Conservation (phyloP, 2,797 vertebrate genomes). For the Labeo calbasu region DNA sequence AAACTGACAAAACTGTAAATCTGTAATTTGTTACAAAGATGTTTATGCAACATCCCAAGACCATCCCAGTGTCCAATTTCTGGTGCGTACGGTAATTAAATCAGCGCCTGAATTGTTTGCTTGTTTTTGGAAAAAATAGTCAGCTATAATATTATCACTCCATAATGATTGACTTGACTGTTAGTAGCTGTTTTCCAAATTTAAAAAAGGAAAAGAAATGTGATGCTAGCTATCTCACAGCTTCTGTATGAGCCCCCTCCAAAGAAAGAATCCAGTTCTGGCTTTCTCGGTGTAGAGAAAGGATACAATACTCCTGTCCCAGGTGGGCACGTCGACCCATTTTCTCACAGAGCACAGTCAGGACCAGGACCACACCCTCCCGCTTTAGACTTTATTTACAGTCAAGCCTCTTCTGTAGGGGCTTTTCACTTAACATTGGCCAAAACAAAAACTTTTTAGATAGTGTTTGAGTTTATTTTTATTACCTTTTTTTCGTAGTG, state of each 20-base stretch:
- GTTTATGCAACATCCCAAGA: slow-evolving; percentile 30
- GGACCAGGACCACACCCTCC: slow-evolving; percentile 48
- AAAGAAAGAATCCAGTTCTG: slow-evolving; percentile 22
- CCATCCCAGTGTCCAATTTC: slow-evolving; percentile 20
- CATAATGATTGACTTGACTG: slow-evolving; percentile 14
- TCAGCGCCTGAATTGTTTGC: slow-evolving; percentile 20
- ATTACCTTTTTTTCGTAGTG: too few relatives aligned
- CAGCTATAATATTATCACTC: not conserved
- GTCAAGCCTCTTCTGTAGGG: not conserved
- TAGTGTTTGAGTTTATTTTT: not conserved
- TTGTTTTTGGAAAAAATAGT: slow-evolving; percentile 25
- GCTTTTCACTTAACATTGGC: not conserved
- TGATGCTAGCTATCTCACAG: slow-evolving; percentile 18
- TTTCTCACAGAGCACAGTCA: slow-evolving; percentile 68
- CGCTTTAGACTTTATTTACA: slow-evolving; percentile 31
- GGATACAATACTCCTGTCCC: slow-evolving; percentile 73
- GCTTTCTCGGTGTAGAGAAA: slow-evolving; percentile 17
- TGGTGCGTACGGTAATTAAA: slow-evolving; percentile 4
- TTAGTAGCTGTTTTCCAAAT: not conserved
- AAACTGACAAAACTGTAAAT: slow-evolving; percentile 20
- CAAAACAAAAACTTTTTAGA: not conserved
- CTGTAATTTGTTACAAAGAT: slow-evolving; percentile 1
- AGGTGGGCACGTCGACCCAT: slow-evolving; percentile 73
- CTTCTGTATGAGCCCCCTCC: slow-evolving; percentile 29
- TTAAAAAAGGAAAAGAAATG: slow-evolving; percentile 26